phyloP scores from a whole-genome alignment of 2,888 invertebrate genomes.

The Ceriagrion tenellum region DNA sequence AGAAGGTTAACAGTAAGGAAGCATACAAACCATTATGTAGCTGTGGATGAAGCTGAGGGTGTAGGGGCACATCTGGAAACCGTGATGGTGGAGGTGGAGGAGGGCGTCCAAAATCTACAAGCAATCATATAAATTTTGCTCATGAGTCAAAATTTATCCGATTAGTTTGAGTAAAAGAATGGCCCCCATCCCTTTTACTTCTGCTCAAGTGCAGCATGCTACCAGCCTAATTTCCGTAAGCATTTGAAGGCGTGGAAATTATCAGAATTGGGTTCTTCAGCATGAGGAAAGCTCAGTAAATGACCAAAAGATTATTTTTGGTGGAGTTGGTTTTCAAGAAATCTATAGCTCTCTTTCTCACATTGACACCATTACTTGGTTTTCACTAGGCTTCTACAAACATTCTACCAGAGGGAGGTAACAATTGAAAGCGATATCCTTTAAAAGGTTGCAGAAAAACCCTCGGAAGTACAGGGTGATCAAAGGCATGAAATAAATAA shows the following conservation, averaged over 20 bases:
- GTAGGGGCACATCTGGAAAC: slow-evolving; percentile 47
- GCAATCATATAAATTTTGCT: neutral
- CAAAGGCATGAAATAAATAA: neutral
- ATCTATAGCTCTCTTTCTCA: too few species aligned
- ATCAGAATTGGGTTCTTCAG: too few species aligned
- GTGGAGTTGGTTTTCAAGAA: too few species aligned
- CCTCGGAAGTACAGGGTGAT: too few species aligned
- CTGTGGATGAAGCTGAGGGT: slow-evolving; percentile 53
- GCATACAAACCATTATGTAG: slow-evolving; percentile 46
- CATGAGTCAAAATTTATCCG: neutral
- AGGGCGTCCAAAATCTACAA: slow-evolving; percentile 39
- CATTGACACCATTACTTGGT: too few species aligned
- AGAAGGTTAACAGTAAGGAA: neutral
- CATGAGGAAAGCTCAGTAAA: too few species aligned
- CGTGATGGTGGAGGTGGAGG: slow-evolving; percentile 38
- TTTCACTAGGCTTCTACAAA: too few species aligned
- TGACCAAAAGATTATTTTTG: too few species aligned
- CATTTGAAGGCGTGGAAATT: too few species aligned
- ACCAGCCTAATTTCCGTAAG: too few species aligned
- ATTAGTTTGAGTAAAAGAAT: neutral
- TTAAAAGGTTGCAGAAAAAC: neutral
- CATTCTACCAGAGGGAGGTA: neutral
- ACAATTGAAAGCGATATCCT: neutral
- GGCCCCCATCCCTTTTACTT: too few species aligned
- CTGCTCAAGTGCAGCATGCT: too few species aligned